Conservation (phyloP, 2,113 vertebrate genomes). For the Brienomyrus longianalis region DNA sequence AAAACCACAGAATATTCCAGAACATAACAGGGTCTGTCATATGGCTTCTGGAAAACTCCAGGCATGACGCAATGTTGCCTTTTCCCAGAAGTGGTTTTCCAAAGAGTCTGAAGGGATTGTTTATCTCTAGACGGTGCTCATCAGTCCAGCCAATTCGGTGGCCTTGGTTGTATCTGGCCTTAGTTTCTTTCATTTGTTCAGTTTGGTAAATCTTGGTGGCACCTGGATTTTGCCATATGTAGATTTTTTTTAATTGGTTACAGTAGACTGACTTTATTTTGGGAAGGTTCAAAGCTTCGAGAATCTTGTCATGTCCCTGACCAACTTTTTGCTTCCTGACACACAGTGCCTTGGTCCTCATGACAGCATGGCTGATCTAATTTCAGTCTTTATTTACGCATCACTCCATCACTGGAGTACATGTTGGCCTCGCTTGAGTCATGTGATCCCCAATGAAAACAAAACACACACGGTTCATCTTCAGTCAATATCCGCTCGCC, state of each 20-base stretch:
- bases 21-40: neutral
- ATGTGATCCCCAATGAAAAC: neutral
- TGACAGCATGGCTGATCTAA: neutral
- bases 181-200: neutral
- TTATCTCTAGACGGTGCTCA: neutral
- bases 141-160: neutral
- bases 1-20: neutral
- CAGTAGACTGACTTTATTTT: neutral
- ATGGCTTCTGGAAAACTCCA: neutral
- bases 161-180: neutral
- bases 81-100: neutral
- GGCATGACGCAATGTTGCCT: neutral
- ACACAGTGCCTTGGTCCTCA: neutral
- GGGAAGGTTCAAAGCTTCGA: neutral
- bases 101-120: neutral
- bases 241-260: neutral
- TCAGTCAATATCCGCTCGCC: neutral
- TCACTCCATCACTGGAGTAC: neutral
- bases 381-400: neutral
- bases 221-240: neutral
- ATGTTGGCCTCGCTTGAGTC: neutral
- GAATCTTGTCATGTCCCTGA: neutral
- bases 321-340: neutral
- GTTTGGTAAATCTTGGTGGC: neutral
- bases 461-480: neutral